Conservation (phyloP, 2,113 vertebrate genomes). For the Brienomyrus brachyistius region DNA sequence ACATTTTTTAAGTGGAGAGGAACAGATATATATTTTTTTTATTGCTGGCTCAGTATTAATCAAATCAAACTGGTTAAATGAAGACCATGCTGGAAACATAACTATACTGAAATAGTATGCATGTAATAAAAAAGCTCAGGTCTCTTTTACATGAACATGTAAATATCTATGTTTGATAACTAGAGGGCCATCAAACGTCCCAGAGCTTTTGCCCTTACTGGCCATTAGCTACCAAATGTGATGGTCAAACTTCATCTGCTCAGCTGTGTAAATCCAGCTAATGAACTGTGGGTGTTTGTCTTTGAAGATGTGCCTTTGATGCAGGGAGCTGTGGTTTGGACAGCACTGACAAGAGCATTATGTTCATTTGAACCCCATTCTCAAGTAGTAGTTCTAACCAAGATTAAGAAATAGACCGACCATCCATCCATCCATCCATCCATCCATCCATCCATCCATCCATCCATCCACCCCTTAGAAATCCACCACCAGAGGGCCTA, state of each 20-base stretch:
- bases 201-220: not conserved
- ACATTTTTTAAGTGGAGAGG: conserved; percentile 11
- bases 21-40: not conserved
- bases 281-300: not conserved
- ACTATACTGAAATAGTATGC: not conserved
- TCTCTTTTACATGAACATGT: not conserved
- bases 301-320: not conserved
- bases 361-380: not conserved
- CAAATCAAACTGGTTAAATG: not conserved
- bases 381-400: not conserved
- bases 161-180: not conserved
- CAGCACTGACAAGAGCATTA: not conserved
- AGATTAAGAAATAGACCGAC: not conserved
- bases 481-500: not conserved
- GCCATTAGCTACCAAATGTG: not conserved
- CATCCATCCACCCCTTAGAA: not conserved
- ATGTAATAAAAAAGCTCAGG: not conserved
- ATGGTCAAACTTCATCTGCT: not conserved
- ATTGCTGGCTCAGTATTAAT: not conserved
- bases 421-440: not conserved
- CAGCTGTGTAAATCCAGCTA: not conserved
- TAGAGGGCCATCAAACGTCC: not conserved
- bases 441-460: not conserved
- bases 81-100: not conserved
- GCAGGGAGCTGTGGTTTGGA: not conserved